Evolutionary conservation across 1,140 invertebrate species (phyloP), one percentile per base, ranked within the genome.

Genomic region (Sitobion miscanthi): DNA sequence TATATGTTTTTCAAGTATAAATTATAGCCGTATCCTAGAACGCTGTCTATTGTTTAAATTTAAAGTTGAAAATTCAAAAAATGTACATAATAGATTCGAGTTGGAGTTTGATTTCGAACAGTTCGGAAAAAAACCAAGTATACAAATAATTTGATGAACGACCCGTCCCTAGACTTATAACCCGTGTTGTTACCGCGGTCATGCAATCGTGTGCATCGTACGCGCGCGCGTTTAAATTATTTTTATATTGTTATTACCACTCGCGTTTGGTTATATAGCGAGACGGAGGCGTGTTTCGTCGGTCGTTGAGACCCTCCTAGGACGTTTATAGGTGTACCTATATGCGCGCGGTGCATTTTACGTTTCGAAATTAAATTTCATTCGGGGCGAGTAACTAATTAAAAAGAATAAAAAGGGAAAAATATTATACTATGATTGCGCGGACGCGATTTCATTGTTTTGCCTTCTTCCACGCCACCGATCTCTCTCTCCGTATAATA

Each of bases 401-500:
- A 91, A 77, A 77, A 69, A 69, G 5, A 21, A 91, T 47, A 90
- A 90, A 62, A 62, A 45, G 57, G 54, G 35, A 62, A 90, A 85
- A n/a, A 6, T 77, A 77, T 77, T 77, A n/a, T n/a, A 77, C n/a
- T 35, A 47, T 45, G 42, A 69, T 91, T 69, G 69, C 57, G 69
- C 30, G 90, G 90, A 69, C 38, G 38, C 38, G 38, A 69, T 91
- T 91, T 77, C 90, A 77, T 91, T 91, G 90, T 91, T 91, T 91
- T 30, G 90, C n/a, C 42, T 69, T 47, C 42, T 69, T 14, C 21
- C 45, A 35, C n/a, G 21, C 25, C 45, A 49, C 25, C 49, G 3
- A 52, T 52, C 49, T 57, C 38, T 57, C 25, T 57, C 25, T 86
- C 14, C 30, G 21, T 38, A 83, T 83, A 83, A 42, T 83, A 54